Percentiles rank a stretch among this genome's conserved stretches.
Evolutionary conservation across 2,888 invertebrate genomes (phyloP).

Genomic region (Dryobotodes eremita): DNA sequence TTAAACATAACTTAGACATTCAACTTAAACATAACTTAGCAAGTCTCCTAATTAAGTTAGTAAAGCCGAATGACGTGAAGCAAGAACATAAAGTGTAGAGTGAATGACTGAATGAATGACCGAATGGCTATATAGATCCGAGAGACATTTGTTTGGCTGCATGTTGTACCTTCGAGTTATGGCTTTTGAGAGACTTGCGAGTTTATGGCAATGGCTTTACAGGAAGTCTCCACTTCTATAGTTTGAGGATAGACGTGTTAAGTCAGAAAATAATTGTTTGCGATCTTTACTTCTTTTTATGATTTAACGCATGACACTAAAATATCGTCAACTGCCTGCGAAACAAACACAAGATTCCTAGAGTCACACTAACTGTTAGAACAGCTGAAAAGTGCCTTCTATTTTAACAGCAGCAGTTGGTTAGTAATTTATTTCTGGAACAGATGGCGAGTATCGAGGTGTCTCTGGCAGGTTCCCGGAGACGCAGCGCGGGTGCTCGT

Average conservation of each 20-base stretch:
- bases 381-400: background rate
- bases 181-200: background rate
- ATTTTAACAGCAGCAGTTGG: background rate
- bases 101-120: slow-evolving; percentile 42
- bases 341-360: background rate
- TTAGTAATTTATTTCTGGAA: background rate
- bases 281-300: background rate
- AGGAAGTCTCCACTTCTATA: background rate
- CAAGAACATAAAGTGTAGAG: slow-evolving; percentile 54
- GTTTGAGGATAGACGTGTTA: background rate
- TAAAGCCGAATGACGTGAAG: slow-evolving; percentile 46
- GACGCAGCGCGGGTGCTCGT: slow-evolving; percentile 85
- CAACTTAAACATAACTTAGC: slow-evolving; percentile 47
- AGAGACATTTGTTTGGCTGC: slow-evolving; percentile 53
- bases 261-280: background rate
- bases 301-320: background rate
- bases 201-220: slow-evolving; percentile 2
- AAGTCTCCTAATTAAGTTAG: slow-evolving; percentile 56
- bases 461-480: slow-evolving; percentile 90
- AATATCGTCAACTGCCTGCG: background rate
- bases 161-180: slow-evolving; percentile 47
- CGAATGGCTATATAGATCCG: slow-evolving; percentile 23
- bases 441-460: slow-evolving; percentile 97
- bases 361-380: background rate
- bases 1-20: slow-evolving; percentile 36